Evolutionary conservation across 2,888 invertebrate genomes (phyloP).

Genomic region (Cinara cedri): DNA sequence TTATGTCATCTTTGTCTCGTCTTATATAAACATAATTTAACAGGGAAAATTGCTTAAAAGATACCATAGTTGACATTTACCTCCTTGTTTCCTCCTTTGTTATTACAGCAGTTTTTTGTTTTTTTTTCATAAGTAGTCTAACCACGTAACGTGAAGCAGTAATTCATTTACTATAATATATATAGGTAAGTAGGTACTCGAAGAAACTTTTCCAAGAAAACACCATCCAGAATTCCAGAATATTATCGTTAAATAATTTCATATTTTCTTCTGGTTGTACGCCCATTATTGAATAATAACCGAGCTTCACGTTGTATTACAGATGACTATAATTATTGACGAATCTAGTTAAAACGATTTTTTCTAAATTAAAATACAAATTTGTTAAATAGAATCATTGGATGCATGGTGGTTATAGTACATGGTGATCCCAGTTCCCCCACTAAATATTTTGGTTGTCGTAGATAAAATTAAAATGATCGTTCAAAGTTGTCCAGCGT

Average conservation of each 20-base stretch:
- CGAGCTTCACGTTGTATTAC: too few species aligned
- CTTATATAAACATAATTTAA: constrained; percentile 35
- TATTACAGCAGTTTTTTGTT: constrained; percentile 8
- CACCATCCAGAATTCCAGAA: neutral
- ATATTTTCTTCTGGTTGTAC: too few species aligned
- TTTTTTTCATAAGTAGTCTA: neutral
- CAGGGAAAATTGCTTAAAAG: constrained; percentile 24
- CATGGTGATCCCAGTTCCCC: too few species aligned
- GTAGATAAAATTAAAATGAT: too few species aligned
- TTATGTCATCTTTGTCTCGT: constrained; percentile 36
- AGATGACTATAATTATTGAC: too few species aligned
- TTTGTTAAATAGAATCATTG: too few species aligned
- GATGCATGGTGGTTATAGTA: too few species aligned
- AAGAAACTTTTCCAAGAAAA: constrained; percentile 14
- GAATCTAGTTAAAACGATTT: too few species aligned
- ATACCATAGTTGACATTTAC: constrained; percentile 38
- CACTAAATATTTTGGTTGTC: too few species aligned
- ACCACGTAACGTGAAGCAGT: neutral
- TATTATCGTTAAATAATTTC: neutral
- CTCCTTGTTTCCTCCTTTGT: constrained; percentile 23
- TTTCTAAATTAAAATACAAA: too few species aligned
- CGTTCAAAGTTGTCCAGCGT: too few species aligned
- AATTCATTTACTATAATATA: neutral
- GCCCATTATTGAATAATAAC: too few species aligned
- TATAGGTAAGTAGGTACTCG: neutral